Base-by-base conservation (phyloP, 2,113 vertebrate species). In the Grammomys surdaster region DNA sequence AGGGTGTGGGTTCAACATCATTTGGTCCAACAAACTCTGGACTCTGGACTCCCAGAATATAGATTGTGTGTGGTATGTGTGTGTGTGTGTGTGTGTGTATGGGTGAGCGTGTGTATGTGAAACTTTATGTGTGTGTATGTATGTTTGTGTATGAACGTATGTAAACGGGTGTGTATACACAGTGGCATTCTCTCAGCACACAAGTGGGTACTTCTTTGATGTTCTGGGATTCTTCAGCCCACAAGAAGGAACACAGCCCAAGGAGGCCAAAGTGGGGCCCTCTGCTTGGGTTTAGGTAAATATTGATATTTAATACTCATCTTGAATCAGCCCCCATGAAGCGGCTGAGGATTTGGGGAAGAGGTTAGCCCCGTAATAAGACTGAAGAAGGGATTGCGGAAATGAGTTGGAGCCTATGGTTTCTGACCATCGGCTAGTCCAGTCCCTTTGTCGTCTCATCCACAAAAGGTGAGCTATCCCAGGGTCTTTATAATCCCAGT, bases 391-490 rank as follows among this genome's bases (percentile, higher is more conserved):
- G 93, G 75, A n/a, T 17, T 65, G 16, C 81, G 46, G 90, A 9
- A 81, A 88, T 88, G 78, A 33, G 70, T 46, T 67, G 51, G 51
- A 88, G 87, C 60, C 84, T 80, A 31, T 54, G 28, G 73, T 82
- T 77, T 81, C 70, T 81, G 8, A n/a, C 40, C 40, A 40, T 40
- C 9, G 87, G 89, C 67, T 48, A 88, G 43, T 86, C 54, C 56
- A 43, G 56, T 90, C 92, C 48, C 72, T 95, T 95, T 94, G 36
- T 67, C 84, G 91, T 24, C 86, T 81, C 69, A 65, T 77, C 14
- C 84, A 63, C 60, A 96, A 65, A 91, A 94, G 9, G 3, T 94
- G 13, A 91, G 63, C 54, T 82, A 60, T 54, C 46, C 67, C 40
- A 56, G 19, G 40, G 70, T 93, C 60, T 93, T n/a, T 96, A 28